Evolutionary conservation across 2,888 invertebrate species (phyloP), one percentile per base, ranked within the genome.

Genomic region (Scaptomyza polygonia): DNA sequence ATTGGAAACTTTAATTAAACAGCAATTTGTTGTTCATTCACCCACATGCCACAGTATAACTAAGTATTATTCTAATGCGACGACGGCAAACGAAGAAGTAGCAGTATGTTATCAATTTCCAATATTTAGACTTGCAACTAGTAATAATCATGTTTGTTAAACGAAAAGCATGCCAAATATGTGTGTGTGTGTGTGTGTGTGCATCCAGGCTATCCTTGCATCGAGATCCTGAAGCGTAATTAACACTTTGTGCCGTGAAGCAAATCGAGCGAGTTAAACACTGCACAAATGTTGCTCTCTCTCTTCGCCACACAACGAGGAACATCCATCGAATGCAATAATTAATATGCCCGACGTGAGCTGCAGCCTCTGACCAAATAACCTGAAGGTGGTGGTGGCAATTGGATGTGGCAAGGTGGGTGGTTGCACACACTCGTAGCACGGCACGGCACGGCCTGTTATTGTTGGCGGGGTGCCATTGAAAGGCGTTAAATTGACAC

Each of bases 401-500:
- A n/a, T 6, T 49, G 40, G 44, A 5, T 25, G 5, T 25, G 25
- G 5, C 18, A 34, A 11, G 8, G 36, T 7, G 48, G 52, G 61
- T 30, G 62, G 44, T 14, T 59, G 55, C 34, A 32, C 34, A 32
- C 30, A 32, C 29, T 9, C 29, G 25, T 32, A 11, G 11, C 30
- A 3, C 11, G 11, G 11, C 30, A 8, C 29, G 29, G 21, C 21
- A n/a, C 21, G 3, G 21, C 21, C 4, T 21, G 16, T 16, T 39
- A 16, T 39, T 45, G 66, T 48, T 52, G 65, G 61, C 59, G 79
- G 59, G 63, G 65, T 70, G 79, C 69, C 59, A 75, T 88, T 88
- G 86, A 86, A 85, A 85, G 85, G 85, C 85, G 85, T 85, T 88
- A 83, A 85, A 85, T 85, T 85, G 85, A 88, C 85, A 88, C 86